Evolutionary conservation across 2,888 invertebrate genomes (phyloP).

Genomic region (Thera obeliscata): DNA sequence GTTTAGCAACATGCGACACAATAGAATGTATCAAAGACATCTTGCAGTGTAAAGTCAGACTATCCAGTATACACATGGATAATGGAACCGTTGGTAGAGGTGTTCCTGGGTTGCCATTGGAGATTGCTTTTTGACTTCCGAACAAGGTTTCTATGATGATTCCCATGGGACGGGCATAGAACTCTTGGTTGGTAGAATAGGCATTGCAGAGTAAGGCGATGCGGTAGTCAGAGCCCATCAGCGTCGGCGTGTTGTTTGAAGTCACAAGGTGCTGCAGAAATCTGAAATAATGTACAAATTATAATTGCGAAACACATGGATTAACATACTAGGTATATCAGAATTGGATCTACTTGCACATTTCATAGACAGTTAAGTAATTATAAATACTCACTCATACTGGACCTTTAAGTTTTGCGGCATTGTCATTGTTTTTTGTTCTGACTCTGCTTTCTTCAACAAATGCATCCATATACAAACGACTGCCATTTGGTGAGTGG

Average conservation of each 20-base stretch:
- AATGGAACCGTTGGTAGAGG: slow-evolving; percentile 92
- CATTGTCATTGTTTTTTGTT: slow-evolving; percentile 92
- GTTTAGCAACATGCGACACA: slow-evolving; percentile 94
- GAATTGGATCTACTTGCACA: too few relatives aligned
- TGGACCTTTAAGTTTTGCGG: slow-evolving; percentile 93
- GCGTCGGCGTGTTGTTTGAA: slow-evolving; percentile 87
- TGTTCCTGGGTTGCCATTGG: slow-evolving; percentile 79
- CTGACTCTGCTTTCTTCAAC: slow-evolving; percentile 95
- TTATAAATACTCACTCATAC: slow-evolving; percentile 87
- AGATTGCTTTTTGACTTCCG: slow-evolving; percentile 86
- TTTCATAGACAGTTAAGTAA: neutral
- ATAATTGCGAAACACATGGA: too few relatives aligned
- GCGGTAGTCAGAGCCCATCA: slow-evolving; percentile 94
- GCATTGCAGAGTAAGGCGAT: slow-evolving; percentile 97
- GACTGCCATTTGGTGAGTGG: slow-evolving; percentile 96
- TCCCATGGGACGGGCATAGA: slow-evolving; percentile 96
- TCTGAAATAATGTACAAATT: slow-evolving; percentile 67
- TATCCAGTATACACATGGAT: slow-evolving; percentile 96
- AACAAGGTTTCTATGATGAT: slow-evolving; percentile 94
- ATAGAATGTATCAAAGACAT: slow-evolving; percentile 94
- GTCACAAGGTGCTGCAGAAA: slow-evolving; percentile 93
- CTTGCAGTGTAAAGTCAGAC: slow-evolving; percentile 97
- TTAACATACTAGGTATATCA: too few relatives aligned
- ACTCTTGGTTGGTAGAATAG: slow-evolving; percentile 96
- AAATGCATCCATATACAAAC: slow-evolving; percentile 99